Conservation (phyloP, 2,113 vertebrate species). For the Ranitomeya imitator region DNA sequence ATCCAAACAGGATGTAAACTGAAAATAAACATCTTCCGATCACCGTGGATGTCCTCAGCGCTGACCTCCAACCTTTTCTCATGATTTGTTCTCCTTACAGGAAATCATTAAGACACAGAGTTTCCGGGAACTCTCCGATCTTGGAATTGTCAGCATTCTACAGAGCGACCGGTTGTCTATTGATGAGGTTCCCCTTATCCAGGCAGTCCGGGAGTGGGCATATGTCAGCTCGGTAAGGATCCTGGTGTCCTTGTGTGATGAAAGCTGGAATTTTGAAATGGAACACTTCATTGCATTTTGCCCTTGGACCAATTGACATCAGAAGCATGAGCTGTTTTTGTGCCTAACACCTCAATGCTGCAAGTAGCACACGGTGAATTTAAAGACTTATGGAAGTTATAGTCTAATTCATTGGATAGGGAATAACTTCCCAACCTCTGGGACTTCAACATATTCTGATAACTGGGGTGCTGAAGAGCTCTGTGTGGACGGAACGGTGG, state of each 20-base stretch:
- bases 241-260: background rate
- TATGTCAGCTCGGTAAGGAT: constrained; percentile 77
- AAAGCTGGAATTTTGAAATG: no score
- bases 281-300: background rate
- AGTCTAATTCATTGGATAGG: no score
- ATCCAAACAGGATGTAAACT: background rate
- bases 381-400: no score
- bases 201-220: constrained; percentile 75
- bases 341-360: background rate
- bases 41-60: background rate
- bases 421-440: no score
- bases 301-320: background rate
- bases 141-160: constrained; percentile 69
- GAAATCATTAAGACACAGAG: constrained; percentile 71
- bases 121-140: constrained; percentile 74
- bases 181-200: constrained; percentile 74
- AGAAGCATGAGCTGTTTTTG: background rate
- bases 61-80: background rate
- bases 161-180: constrained; percentile 69
- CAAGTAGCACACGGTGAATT: no score
- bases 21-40: background rate
- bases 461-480: no score
- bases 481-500: no score
- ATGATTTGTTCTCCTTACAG: constrained; percentile 60
- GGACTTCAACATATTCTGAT: no score